Conservation (phyloP, 2,797 vertebrate species). For the Platyrinchus mystaceus region DNA sequence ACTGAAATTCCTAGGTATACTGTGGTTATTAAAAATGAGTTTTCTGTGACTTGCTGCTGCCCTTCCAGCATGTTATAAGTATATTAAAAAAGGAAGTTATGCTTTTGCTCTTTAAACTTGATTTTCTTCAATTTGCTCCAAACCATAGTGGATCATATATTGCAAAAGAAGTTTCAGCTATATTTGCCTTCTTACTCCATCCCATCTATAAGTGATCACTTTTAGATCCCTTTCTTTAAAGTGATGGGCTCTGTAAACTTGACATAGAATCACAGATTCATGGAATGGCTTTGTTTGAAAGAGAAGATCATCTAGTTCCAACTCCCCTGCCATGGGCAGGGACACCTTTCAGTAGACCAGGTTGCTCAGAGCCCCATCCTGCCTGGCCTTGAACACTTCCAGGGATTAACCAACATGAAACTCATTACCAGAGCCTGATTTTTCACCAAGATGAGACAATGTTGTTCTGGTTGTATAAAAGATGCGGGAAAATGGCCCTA, state of each 20-base stretch:
- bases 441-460: neutral
- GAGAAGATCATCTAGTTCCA: neutral
- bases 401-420: neutral
- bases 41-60: neutral
- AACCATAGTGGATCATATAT: neutral
- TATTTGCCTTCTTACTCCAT: neutral
- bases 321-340: accelerated
- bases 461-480: neutral
- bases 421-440: neutral
- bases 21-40: neutral
- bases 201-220: neutral
- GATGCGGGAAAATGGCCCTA: neutral
- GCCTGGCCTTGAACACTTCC: no score
- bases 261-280: neutral
- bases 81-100: neutral
- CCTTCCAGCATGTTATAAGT: neutral
- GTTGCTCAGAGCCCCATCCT: neutral
- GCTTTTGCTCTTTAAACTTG: neutral
- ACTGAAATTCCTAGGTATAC: constrained; percentile 17
- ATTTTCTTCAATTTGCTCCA: neutral
- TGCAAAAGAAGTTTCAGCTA: neutral
- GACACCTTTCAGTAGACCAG: neutral
- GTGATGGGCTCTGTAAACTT: neutral
- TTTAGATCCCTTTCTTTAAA: neutral
- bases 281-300: neutral